phyloP scores from a whole-genome alignment of 2,113 vertebrate genomes.

The Pseudonaja textilis region DNA sequence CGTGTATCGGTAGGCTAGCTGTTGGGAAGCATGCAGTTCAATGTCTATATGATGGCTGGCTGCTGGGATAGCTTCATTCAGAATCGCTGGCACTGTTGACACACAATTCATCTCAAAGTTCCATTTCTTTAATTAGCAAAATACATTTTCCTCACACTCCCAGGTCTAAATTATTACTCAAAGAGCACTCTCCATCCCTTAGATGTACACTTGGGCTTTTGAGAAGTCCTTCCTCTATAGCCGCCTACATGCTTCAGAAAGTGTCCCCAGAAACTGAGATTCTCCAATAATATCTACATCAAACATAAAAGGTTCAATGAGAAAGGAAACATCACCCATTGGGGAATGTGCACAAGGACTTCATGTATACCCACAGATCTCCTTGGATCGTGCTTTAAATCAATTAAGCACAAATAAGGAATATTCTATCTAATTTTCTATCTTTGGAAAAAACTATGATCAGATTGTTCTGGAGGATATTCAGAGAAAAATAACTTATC shows the following conservation, averaged over 20 bases:
- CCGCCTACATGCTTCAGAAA: neutral
- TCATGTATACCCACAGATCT: neutral
- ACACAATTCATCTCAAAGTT: neutral
- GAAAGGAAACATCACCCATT: neutral
- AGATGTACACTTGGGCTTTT: neutral
- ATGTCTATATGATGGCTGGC: conserved; percentile 63
- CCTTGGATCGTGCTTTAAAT: neutral
- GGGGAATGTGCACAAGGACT: neutral
- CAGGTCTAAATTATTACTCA: neutral
- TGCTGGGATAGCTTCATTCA: conserved; percentile 72
- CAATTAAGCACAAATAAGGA: neutral
- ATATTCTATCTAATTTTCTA: neutral
- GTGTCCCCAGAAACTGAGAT: neutral
- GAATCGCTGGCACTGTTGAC: conserved; percentile 76
- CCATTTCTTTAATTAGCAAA: neutral
- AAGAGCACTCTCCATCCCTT: neutral
- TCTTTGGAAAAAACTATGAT: neutral
- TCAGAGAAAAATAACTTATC: neutral
- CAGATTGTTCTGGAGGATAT: neutral
- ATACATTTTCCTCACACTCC: neutral
- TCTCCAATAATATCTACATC: neutral
- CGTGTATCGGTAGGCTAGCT: conserved; percentile 74
- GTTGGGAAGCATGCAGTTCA: conserved; percentile 66
- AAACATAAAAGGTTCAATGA: neutral
- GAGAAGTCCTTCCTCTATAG: neutral